Conservation (phyloP, 2,888 invertebrate genomes). For the Junonia oenone region DNA sequence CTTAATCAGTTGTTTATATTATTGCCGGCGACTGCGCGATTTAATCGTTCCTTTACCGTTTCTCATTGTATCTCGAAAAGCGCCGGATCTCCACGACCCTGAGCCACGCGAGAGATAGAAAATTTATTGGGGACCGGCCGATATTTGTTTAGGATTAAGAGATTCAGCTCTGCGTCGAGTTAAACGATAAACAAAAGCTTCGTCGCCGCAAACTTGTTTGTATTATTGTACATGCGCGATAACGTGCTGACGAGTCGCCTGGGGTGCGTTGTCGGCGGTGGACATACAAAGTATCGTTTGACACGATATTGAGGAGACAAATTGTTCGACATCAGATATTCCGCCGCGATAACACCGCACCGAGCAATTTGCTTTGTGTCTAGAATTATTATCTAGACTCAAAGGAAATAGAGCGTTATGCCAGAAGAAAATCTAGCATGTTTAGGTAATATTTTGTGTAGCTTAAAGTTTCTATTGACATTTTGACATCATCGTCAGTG, state of each 20-base stretch:
- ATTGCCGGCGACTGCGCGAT: conserved; percentile 67
- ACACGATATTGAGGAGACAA: conserved; percentile 4
- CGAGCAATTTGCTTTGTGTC: background rate
- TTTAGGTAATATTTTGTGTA: conserved; percentile 2
- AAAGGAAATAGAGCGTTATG: background rate
- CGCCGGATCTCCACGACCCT: conserved; percentile 43
- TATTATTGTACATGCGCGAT: conserved; percentile 68
- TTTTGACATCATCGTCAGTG: too few relatives aligned
- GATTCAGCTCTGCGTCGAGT: conserved; percentile 60
- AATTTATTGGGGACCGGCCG: conserved; percentile 48
- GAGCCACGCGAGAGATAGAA: conserved; percentile 41
- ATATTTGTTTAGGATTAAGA: conserved; percentile 77
- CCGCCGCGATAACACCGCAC: background rate
- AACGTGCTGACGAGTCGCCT: conserved; percentile 49
- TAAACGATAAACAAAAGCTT: conserved; percentile 70
- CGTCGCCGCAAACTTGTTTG: conserved; percentile 68
- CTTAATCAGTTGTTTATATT: conserved; percentile 78
- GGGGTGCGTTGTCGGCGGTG: conserved; percentile 8
- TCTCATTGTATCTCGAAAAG: conserved; percentile 60
- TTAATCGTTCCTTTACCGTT: conserved; percentile 73
- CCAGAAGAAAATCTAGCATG: background rate
- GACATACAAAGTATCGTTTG: conserved; percentile 15
- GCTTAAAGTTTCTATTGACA: conserved; percentile 15
- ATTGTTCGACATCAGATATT: conserved; percentile 9
- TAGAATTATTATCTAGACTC: background rate